These are phyloP conservation scores for Ptilodon capucinus DNA, from an alignment of 2,888 invertebrate species.

Conservation along the genomic window DNA sequence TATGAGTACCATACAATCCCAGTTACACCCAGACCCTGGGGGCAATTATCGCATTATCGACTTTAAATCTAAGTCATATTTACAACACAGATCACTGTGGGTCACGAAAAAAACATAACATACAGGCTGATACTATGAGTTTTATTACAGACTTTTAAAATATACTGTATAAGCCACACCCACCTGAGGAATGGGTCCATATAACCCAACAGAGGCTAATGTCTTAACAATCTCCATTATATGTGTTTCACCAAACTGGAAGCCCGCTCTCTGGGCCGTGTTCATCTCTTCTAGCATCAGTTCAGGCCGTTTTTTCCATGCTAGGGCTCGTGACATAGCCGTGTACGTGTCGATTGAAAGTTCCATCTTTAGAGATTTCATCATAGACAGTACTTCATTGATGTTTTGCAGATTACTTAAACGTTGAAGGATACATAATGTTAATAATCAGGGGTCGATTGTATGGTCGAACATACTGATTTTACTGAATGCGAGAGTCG, in stretches of 20 bases:
- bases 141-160: no score
- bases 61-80: no score
- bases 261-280: constrained; percentile 45
- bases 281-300: constrained; percentile 59
- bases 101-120: no score
- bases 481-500: no score
- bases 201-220: constrained; percentile 48
- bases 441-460: no score
- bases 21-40: no score
- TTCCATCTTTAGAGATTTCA: constrained; percentile 80
- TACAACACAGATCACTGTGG: no score
- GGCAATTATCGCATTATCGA: no score
- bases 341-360: constrained; percentile 75
- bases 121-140: no score
- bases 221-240: constrained; percentile 77
- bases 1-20: no score
- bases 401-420: constrained; percentile 64
- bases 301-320: constrained; percentile 65
- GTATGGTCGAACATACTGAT: no score
- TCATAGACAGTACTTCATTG: constrained; percentile 78
- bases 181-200: constrained; percentile 57
- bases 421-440: no score
- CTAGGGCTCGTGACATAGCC: constrained; percentile 73
- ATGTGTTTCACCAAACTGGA: constrained; percentile 62
- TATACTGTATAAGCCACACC: constrained; percentile 1